These are phyloP conservation scores for Leptinotarsa tumamoca DNA, from an alignment of 2,888 invertebrate genomes.

Conservation along the genomic window DNA sequence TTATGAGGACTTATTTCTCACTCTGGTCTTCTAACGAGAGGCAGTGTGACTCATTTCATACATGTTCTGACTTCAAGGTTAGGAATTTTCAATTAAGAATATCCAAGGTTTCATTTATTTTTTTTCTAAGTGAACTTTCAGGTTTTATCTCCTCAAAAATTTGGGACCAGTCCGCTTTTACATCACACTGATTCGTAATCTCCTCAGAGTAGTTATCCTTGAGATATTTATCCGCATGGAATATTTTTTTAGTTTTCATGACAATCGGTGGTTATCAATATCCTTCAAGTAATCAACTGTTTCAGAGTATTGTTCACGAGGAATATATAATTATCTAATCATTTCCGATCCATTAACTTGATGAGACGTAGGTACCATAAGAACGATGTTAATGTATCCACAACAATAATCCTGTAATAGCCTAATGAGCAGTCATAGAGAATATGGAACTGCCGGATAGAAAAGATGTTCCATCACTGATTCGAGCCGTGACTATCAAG, in stretches of 20 bases:
- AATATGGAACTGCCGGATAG: too few relatives aligned
- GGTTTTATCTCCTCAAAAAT: neutral
- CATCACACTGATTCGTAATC: neutral
- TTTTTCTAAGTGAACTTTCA: neutral
- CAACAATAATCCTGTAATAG: too few relatives aligned
- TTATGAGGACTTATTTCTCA: too few relatives aligned
- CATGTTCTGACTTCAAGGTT: neutral
- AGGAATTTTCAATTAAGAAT: neutral
- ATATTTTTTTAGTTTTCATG: neutral
- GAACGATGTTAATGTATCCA: too few relatives aligned
- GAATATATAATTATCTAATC: neutral
- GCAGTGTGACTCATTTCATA: neutral
- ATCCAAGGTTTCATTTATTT: neutral
- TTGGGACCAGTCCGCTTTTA: neutral
- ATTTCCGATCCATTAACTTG: neutral
- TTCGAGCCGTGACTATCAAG: too few relatives aligned
- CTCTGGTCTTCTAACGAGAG: neutral
- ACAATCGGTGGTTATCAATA: neutral
- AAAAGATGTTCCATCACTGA: too few relatives aligned
- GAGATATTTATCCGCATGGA: constrained; percentile 8
- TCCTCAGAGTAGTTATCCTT: constrained; percentile 14
- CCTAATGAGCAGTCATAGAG: too few relatives aligned
- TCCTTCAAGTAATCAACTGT: neutral
- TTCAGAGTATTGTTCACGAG: neutral
- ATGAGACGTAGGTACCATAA: too few relatives aligned